Evolutionary conservation across 1,140 invertebrate species (phyloP), one percentile per base, ranked within the genome.

Genomic region (Brachionus manjavacas): DNA sequence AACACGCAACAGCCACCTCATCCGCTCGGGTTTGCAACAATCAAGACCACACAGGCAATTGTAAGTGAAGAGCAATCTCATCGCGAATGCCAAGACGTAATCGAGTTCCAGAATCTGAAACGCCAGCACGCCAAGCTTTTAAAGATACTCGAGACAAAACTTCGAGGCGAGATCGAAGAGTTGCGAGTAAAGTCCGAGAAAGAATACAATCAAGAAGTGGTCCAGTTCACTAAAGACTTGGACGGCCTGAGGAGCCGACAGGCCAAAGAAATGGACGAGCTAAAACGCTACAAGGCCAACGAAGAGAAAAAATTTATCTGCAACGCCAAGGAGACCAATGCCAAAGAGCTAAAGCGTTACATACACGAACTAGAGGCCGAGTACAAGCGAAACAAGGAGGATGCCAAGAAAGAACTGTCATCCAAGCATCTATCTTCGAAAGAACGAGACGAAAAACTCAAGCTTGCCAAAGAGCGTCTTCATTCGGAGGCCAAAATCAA

Each of bases 371-470:
- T 96, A 90, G 97, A 98, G 90, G 95, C 95, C 88, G 96, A 99
- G 89, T 99, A 99, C 91, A 99, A 99, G 90, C 93, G 93, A 64
- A 98, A 95, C 88, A 99, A 99, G 91, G 97, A 99, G 88, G 91
- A 95, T 87, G 96, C 95, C 93, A 98, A 91, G 87, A 88, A 87
- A 87, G 91, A 91, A 85, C 86, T 85, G 68, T 41, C 76, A 78
- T 46, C 35, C 49, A 46, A 64, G 20, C 16, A 41, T 35, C 64
- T 68, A 20, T 64, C 49, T 16, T 81, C 79, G 4, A 81, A 81
- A 28, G 55, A 81, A 81, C 49, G 52, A 0, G 79, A 81, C 12
- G 79, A 81, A 43, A 66, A 66, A 16, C 28, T 81, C 28, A 81
- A 81, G 28, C 9, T 64, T 28, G 79, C 31, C 55, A 81, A 81